Base-by-base conservation (phyloP, 1,140 invertebrate genomes). In the Piezodorus guildinii region DNA sequence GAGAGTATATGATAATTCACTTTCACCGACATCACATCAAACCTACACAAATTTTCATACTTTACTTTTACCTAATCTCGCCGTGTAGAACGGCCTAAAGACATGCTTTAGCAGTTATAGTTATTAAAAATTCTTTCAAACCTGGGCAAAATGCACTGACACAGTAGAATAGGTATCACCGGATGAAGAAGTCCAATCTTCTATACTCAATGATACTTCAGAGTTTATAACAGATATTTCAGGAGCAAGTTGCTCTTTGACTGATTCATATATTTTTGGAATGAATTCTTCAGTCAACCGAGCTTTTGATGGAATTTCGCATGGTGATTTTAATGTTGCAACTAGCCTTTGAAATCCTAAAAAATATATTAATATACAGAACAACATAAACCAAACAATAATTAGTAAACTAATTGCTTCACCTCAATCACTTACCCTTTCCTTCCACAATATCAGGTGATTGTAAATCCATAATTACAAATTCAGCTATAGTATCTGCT, bases 281-380 rank as follows among this genome's bases (percentile, higher is more conserved):
- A 80, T 74, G 52, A 79, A 74, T 62, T 78, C 77, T 52, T 77
- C 75, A 67, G 78, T 77, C 1, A 80, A 64, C 67, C 77, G 77
- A 58, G 71, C 73, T 69, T 78, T 80, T 52, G 73, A 75, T 1
- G 78, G 79, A 16, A 80, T 79, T 70, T 79, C 77, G 69, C 78
- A 79, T 0, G 78, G 77, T 0, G 78, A 79, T 58, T 73, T 74
- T 1, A 80, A 65, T 0, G 77, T 77, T 0, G 76, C 77, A 0
- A 80, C 72, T 1, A 80, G 67, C 60, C 77, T 73, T 59, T 78
- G 77, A 64, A 80, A 80, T 8, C 68, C 68, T 66, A 10, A 39
- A 39, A 39, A 12, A 12, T n/a, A 39, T 39, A 39, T 4, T 39
- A 6, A 4, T 39, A 12, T 39, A 6, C 6, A 39, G 12, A 12